Evolutionary conservation across 2,888 invertebrate genomes (phyloP).

Genomic region (Drosophila phalerata): DNA sequence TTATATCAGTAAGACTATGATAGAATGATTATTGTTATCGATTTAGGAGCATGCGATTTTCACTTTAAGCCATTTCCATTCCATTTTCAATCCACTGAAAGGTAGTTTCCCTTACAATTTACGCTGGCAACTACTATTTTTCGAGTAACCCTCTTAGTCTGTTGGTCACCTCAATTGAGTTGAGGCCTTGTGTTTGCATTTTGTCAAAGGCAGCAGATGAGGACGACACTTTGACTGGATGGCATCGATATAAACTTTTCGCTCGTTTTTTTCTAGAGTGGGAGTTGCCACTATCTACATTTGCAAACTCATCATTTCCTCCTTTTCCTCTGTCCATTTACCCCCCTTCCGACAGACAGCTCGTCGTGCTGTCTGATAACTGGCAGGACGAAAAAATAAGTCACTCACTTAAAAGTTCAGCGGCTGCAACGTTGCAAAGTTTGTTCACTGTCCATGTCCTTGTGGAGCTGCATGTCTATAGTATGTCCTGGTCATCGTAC

Average conservation of each 20-base stretch:
- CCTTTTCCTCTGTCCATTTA: neutral
- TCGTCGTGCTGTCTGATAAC: conserved; percentile 49
- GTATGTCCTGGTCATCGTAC: conserved; percentile 21
- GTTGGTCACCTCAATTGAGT: conserved; percentile 62
- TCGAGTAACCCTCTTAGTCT: conserved; percentile 28
- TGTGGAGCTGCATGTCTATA: conserved; percentile 13
- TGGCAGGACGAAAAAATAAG: conserved; percentile 66
- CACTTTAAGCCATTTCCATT: neutral
- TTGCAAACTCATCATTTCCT: conserved; percentile 52
- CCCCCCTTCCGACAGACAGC: neutral
- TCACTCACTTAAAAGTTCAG: conserved; percentile 81
- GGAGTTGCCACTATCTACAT: conserved; percentile 26
- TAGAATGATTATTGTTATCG: too few species aligned
- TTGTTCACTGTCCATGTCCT: conserved; percentile 62
- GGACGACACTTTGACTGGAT: conserved; percentile 65
- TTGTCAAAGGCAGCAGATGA: conserved; percentile 66
- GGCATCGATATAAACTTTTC: conserved; percentile 67
- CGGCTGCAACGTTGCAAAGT: conserved; percentile 73
- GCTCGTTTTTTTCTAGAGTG: conserved; percentile 3
- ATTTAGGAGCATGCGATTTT: neutral
- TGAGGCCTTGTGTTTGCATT: conserved; percentile 62
- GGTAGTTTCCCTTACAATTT: too few species aligned
- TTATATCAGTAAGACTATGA: too few species aligned
- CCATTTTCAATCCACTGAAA: neutral
- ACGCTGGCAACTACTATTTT: neutral